These are phyloP conservation scores for Balaeniceps rex DNA, from an alignment of 2,113 vertebrate genomes.

Conservation along the genomic window DNA sequence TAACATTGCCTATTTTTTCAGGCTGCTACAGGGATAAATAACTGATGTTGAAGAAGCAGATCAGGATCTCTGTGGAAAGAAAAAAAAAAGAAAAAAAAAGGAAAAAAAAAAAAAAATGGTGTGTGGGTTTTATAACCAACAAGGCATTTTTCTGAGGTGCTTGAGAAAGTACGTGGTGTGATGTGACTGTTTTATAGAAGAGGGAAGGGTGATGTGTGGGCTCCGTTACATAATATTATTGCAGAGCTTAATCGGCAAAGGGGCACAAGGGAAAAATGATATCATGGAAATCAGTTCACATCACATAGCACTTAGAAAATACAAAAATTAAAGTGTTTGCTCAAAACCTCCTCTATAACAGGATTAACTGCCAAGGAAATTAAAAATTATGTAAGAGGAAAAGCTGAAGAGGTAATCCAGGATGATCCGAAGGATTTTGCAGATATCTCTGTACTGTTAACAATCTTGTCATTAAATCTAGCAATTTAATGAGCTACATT, in stretches of 20 bases:
- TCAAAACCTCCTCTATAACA: neutral
- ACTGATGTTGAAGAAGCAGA: neutral
- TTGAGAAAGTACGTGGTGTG: neutral
- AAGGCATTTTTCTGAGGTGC: conserved; percentile 15
- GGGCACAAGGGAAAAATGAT: neutral
- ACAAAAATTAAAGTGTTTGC: conserved; percentile 27
- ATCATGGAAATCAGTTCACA: conserved; percentile 25
- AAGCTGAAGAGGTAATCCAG: conserved; percentile 49
- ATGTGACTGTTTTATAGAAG: conserved; percentile 5
- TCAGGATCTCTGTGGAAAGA: neutral
- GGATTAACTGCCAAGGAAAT: conserved; percentile 51
- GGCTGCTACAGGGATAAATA: conserved; percentile 8
- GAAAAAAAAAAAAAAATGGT: neutral
- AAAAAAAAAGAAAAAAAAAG: too few relatives aligned
- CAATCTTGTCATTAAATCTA: conserved; percentile 42
- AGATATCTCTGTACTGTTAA: conserved; percentile 24
- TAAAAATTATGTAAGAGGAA: conserved; percentile 45
- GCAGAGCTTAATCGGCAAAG: neutral
- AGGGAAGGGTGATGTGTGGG: conserved; percentile 3
- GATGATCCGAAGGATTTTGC: conserved; percentile 52
- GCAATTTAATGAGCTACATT: neutral
- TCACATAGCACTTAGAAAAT: neutral
- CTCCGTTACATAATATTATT: conserved; percentile 33
- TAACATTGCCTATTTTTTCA: neutral
- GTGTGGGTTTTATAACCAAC: neutral